These are phyloP conservation scores for Loriculus beryllinus DNA, from an alignment of 2,797 vertebrate species.

Conservation along the genomic window DNA sequence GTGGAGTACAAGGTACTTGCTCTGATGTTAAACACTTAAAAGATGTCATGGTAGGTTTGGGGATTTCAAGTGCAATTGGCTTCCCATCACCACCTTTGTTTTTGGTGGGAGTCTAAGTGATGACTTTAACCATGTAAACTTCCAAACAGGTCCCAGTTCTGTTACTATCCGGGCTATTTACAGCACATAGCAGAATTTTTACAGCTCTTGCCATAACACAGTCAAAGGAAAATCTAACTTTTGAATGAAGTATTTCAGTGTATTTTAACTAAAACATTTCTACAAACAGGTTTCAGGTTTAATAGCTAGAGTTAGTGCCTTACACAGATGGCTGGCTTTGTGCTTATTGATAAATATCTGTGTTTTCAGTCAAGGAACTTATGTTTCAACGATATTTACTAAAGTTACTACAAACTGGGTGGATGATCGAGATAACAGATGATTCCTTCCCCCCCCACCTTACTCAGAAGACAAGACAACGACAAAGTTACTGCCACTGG, in stretches of 20 bases:
- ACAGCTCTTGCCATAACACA: not conserved
- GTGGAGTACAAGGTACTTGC: not conserved
- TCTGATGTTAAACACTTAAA: not conserved
- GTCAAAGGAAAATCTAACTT: not conserved
- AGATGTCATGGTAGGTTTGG: not conserved
- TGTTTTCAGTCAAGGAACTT: not conserved
- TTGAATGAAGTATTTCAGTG: not conserved
- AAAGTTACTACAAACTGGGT: not conserved
- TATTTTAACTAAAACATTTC: not conserved
- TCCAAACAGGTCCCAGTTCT: not conserved
- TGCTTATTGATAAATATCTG: not conserved
- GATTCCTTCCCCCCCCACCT: not conserved
- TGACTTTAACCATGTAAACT: not conserved
- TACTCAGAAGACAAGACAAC: not conserved
- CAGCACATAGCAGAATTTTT: not conserved
- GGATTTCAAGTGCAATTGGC: not conserved
- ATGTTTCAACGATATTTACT: not conserved
- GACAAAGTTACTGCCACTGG: not conserved
- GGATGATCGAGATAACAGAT: not conserved
- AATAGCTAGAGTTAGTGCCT: not conserved
- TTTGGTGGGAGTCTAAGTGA: not conserved
- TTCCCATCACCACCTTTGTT: not conserved
- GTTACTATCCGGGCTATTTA: not conserved
- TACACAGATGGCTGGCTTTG: not conserved
- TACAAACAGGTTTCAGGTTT: not conserved